A percentile compares a stretch with the other conserved stretches of the same genome.
Conservation (phyloP, 2,888 invertebrate species). For the Nomada fucata region DNA sequence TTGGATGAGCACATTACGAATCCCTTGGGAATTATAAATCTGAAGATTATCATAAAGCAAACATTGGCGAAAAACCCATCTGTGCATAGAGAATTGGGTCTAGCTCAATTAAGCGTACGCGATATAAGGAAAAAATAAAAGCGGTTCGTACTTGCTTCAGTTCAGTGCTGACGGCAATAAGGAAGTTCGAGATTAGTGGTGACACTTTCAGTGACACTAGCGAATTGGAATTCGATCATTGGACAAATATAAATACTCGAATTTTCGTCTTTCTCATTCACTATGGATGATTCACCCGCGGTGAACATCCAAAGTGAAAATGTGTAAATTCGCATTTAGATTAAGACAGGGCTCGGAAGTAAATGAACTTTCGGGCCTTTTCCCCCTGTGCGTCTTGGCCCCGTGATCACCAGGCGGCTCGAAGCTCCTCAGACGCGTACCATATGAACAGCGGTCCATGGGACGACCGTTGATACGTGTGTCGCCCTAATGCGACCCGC, state of each 20-base stretch:
- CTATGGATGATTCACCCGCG: not conserved
- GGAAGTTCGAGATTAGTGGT: not conserved
- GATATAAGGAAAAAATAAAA: not conserved
- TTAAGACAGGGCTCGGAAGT: not conserved
- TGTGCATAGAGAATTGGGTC: not conserved
- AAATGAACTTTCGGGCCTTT: too few relatives aligned
- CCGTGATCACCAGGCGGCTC: too few relatives aligned
- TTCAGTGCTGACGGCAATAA: not conserved
- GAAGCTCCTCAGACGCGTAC: too few relatives aligned
- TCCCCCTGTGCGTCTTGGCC: too few relatives aligned
- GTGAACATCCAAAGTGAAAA: not conserved
- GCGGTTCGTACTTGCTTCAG: too few relatives aligned
- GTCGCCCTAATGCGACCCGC: too few relatives aligned
- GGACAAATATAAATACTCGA: not conserved
- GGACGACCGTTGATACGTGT: too few relatives aligned
- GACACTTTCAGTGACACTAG: not conserved
- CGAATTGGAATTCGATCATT: slow-evolving; percentile 4
- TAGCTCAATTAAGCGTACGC: not conserved
- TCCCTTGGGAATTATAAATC: too few relatives aligned
- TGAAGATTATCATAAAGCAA: not conserved
- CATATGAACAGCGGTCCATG: too few relatives aligned
- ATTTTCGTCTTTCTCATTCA: not conserved
- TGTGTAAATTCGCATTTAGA: not conserved
- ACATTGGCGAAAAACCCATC: not conserved
- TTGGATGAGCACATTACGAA: too few relatives aligned